These are phyloP conservation scores for Drosophila niveifrons DNA, from an alignment of 2,888 invertebrate genomes.

Conservation along the genomic window DNA sequence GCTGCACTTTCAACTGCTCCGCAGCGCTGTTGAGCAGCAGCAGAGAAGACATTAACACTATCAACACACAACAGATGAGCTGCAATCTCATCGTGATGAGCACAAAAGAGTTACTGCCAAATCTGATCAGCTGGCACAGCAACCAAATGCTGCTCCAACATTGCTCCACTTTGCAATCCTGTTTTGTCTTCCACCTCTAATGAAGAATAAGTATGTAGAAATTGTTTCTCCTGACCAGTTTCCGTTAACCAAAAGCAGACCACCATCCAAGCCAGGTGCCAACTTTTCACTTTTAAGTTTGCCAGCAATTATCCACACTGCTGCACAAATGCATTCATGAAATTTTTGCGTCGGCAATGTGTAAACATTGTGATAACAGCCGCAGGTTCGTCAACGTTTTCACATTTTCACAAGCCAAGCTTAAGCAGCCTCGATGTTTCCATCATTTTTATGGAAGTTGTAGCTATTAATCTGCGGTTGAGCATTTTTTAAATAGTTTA, in stretches of 20 bases:
- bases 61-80: constrained; percentile 26
- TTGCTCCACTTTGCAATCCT: constrained; percentile 44
- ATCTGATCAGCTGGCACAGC: constrained; percentile 4
- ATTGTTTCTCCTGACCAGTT: constrained; percentile 43
- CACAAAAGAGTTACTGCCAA: constrained; percentile 36
- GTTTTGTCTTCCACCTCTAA: constrained; percentile 24
- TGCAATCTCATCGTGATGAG: constrained; percentile 57
- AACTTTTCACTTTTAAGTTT: constrained; percentile 61
- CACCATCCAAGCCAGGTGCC: constrained; percentile 16
- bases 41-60: not conserved
- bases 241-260: constrained; percentile 17
- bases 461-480: too few species aligned
- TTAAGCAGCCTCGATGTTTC: not conserved
- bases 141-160: not conserved
- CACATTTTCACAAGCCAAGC: constrained; percentile 3
- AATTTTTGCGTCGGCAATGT: constrained; percentile 61
- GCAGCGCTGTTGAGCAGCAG: not conserved
- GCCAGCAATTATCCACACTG: constrained; percentile 55
- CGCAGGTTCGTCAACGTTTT: constrained; percentile 28
- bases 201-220: constrained; percentile 4
- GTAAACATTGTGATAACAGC: constrained; percentile 48
- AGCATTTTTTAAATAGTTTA: too few species aligned
- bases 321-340: constrained; percentile 70
- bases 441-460: not conserved
- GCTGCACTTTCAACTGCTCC: not conserved